Evolutionary conservation across 2,888 invertebrate genomes (phyloP).

Genomic region (Hipparchia sbordonii): DNA sequence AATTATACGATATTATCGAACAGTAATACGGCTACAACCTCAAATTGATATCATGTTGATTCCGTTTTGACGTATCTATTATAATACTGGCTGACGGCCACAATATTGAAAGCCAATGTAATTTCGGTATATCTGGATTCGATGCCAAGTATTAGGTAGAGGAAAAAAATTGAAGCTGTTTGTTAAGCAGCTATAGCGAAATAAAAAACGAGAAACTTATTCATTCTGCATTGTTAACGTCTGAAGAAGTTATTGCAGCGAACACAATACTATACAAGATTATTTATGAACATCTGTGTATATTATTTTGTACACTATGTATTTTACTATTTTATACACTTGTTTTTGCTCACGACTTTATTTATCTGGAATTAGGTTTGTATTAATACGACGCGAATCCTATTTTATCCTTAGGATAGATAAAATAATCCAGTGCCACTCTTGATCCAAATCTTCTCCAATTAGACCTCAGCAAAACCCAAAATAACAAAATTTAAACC

Average conservation of each 20-base stretch:
- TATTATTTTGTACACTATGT: background rate
- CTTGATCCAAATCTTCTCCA: no score
- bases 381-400: no score
- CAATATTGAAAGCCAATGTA: conserved; percentile 56
- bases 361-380: no score
- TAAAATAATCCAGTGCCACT: no score
- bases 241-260: conserved; percentile 21
- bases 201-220: conserved; percentile 48
- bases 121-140: conserved; percentile 55
- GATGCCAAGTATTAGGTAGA: conserved; percentile 70
- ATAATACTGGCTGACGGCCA: conserved; percentile 68
- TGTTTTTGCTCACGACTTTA: no score
- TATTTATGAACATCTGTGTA: conserved; percentile 6
- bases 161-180: conserved; percentile 59
- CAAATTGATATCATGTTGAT: conserved; percentile 35
- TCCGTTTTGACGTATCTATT: conserved; percentile 50
- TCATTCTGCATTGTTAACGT: conserved; percentile 41
- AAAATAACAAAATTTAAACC: no score
- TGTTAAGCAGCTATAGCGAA: conserved; percentile 55
- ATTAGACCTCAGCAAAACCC: no score
- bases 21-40: conserved; percentile 28
- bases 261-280: conserved; percentile 18
- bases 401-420: no score
- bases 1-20: background rate
- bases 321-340: no score